A percentile compares a stretch with the other conserved stretches of the same genome.
phyloP scores from a whole-genome alignment of 2,888 invertebrate genomes.

The Omphaloscelis lunosa region DNA sequence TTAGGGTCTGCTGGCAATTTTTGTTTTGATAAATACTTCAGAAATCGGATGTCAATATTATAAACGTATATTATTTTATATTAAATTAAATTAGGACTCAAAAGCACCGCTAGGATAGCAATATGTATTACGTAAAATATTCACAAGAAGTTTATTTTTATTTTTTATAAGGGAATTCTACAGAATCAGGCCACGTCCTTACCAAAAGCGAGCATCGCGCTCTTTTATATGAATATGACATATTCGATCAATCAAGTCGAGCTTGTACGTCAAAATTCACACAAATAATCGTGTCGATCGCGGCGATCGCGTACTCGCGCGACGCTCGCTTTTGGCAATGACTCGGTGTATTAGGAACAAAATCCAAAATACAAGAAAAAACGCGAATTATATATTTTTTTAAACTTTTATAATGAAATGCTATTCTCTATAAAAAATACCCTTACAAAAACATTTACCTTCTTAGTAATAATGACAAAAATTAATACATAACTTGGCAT shows the following conservation, averaged over 20 bases:
- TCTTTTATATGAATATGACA: too few relatives aligned
- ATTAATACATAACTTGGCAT: constrained; percentile 8
- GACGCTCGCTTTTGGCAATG: too few relatives aligned
- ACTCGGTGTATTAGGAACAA: too few relatives aligned
- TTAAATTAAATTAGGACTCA: constrained; percentile 65
- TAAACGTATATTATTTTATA: constrained; percentile 39
- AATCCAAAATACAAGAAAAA: too few relatives aligned
- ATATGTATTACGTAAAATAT: constrained; percentile 38
- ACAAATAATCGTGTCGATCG: too few relatives aligned
- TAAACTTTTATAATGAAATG: not conserved
- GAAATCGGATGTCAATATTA: constrained; percentile 13
- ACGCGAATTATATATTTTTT: too few relatives aligned
- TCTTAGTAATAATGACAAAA: constrained; percentile 14
- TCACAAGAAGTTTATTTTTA: constrained; percentile 18
- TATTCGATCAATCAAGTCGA: too few relatives aligned
- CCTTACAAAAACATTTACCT: constrained; percentile 3
- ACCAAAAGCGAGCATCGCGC: too few relatives aligned
- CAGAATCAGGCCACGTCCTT: not conserved
- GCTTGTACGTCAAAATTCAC: too few relatives aligned
- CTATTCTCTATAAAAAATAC: not conserved
- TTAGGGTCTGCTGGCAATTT: not conserved
- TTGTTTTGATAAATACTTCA: constrained; percentile 5
- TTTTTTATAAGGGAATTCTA: constrained; percentile 25
- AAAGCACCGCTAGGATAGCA: constrained; percentile 60
- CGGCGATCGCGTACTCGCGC: too few relatives aligned